These are phyloP conservation scores for Ciconia nigra DNA, from an alignment of 2,797 vertebrate genomes.

Conservation along the genomic window DNA sequence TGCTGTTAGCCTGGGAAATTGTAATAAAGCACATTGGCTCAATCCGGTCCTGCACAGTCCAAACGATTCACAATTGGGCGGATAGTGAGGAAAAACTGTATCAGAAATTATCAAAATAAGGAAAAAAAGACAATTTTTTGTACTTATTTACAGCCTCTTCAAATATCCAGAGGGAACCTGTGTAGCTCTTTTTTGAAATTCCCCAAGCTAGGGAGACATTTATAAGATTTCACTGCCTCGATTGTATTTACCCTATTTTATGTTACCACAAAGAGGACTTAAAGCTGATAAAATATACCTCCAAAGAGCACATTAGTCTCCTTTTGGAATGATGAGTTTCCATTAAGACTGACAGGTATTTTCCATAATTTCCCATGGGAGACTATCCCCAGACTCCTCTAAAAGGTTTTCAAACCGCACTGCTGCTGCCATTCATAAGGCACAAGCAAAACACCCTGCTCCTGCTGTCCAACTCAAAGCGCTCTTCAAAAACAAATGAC, in stretches of 20 bases:
- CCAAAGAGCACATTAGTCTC: conserved; percentile 43
- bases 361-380: conserved; percentile 52
- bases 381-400: conserved; percentile 22
- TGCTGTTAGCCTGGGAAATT: background rate
- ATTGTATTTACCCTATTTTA: conserved; percentile 9
- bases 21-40: background rate
- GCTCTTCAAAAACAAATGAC: conserved; percentile 38
- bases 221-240: background rate
- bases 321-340: conserved; percentile 28
- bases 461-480: conserved; percentile 1
- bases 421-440: conserved; percentile 5
- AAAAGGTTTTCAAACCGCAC: conserved; percentile 44
- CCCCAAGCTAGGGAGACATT: background rate
- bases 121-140: background rate
- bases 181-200: background rate
- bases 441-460: background rate
- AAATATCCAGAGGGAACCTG: background rate
- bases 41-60: background rate
- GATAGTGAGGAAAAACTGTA: background rate
- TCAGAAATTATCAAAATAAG: background rate
- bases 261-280: conserved; percentile 18
- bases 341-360: conserved; percentile 55
- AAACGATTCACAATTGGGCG: background rate
- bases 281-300: conserved; percentile 18
- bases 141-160: background rate